Percentiles rank a stretch among this genome's conserved stretches.
Evolutionary conservation across 2,888 invertebrate species (phyloP).

Genomic region (Sericinus montela): DNA sequence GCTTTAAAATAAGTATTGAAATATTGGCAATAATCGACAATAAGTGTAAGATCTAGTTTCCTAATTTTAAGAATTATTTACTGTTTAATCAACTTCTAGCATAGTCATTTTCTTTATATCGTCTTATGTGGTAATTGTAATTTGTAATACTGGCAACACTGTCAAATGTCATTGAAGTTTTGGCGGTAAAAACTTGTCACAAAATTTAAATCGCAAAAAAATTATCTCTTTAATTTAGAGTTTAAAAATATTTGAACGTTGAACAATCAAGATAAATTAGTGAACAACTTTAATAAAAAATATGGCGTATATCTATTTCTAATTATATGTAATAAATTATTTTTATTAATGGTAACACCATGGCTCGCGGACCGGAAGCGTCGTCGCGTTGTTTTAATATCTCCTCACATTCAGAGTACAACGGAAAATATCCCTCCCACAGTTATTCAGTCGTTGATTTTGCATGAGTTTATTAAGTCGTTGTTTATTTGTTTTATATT

Average conservation of each 20-base stretch:
- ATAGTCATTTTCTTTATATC: too few relatives aligned
- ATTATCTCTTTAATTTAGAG: too few relatives aligned
- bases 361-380: conserved; percentile 7
- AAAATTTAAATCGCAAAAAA: too few relatives aligned
- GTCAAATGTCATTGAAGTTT: background rate
- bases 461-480: conserved; percentile 25
- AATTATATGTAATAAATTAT: too few relatives aligned
- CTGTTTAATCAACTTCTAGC: conserved; percentile 10
- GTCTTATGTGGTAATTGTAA: too few relatives aligned
- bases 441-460: conserved; percentile 27
- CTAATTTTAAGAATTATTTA: conserved; percentile 2
- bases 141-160: conserved; percentile 1
- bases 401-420: conserved; percentile 22
- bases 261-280: too few relatives aligned
- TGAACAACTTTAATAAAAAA: too few relatives aligned
- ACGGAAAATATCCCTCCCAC: conserved; percentile 11
- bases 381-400: background rate
- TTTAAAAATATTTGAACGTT: too few relatives aligned
- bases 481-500: conserved; percentile 12
- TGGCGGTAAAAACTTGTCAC: background rate
- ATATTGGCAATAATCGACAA: conserved; percentile 11
- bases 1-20: background rate
- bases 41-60: conserved; percentile 1
- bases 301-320: too few relatives aligned
- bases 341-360: too few relatives aligned